These are phyloP conservation scores for Leptinotarsa tumamoca DNA, from an alignment of 2,888 invertebrate genomes.

Conservation along the genomic window DNA sequence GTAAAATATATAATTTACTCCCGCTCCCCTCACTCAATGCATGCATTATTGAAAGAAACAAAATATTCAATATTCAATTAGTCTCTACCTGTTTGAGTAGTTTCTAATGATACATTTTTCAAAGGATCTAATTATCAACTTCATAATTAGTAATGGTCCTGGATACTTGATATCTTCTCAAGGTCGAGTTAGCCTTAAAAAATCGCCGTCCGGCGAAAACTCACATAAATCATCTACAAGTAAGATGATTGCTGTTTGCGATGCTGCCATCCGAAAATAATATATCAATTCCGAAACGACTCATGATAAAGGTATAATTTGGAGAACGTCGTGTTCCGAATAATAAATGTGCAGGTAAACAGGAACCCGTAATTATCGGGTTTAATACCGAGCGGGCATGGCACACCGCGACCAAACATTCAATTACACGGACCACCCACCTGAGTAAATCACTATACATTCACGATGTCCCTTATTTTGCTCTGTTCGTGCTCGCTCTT, in stretches of 20 bases:
- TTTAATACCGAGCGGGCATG: slow-evolving; percentile 58
- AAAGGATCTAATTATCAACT: too few relatives aligned
- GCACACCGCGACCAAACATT: slow-evolving; percentile 61
- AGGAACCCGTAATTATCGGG: slow-evolving; percentile 63
- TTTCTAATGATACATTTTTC: too few relatives aligned
- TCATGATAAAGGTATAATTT: slow-evolving; percentile 57
- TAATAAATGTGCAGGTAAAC: slow-evolving; percentile 60
- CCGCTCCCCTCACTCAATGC: too few relatives aligned
- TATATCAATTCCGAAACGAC: slow-evolving; percentile 56
- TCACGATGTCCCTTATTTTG: slow-evolving; percentile 46
- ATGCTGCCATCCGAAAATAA: slow-evolving; percentile 46
- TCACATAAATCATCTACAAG: slow-evolving; percentile 35
- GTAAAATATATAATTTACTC: too few relatives aligned
- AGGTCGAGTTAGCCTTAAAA: slow-evolving; percentile 9
- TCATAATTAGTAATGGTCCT: not conserved
- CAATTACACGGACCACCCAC: slow-evolving; percentile 65
- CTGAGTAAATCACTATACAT: slow-evolving; percentile 61
- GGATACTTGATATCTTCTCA: not conserved
- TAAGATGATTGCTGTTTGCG: slow-evolving; percentile 37
- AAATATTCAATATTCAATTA: too few relatives aligned
- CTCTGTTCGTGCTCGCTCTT: slow-evolving; percentile 11
- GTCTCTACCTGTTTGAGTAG: too few relatives aligned
- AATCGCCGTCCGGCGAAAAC: slow-evolving; percentile 23
- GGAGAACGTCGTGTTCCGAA: slow-evolving; percentile 53
- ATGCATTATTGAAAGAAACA: too few relatives aligned